Conservation (phyloP, 2,888 invertebrate genomes). For the Euproctis similis region DNA sequence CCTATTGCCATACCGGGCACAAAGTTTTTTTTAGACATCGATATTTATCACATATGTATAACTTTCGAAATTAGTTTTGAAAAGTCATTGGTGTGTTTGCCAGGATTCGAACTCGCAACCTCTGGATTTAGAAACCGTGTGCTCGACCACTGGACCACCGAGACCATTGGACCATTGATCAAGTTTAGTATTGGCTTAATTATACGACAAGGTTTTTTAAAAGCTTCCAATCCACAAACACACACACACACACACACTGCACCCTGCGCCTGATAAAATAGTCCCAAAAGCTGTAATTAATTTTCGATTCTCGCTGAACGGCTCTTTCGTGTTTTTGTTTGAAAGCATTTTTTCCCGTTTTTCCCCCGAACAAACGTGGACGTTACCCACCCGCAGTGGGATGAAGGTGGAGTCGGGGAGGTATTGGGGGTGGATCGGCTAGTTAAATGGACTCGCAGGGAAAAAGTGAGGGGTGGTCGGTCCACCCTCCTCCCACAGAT, state of each 20-base stretch:
- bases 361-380: constrained; percentile 56
- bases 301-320: constrained; percentile 61
- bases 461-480: constrained; percentile 36
- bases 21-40: too few relatives aligned
- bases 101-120: too few relatives aligned
- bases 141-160: too few relatives aligned
- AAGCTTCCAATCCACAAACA: neutral
- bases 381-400: constrained; percentile 30
- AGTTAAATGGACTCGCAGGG: constrained; percentile 49
- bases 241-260: too few relatives aligned
- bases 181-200: too few relatives aligned
- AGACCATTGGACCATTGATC: too few relatives aligned
- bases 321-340: constrained; percentile 52
- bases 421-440: constrained; percentile 16
- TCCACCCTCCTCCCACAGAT: constrained; percentile 20
- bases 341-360: constrained; percentile 44
- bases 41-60: too few relatives aligned
- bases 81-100: too few relatives aligned
- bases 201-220: too few relatives aligned
- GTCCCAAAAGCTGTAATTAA: constrained; percentile 59
- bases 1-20: too few relatives aligned
- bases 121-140: too few relatives aligned
- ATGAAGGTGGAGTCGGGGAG: constrained; percentile 15
- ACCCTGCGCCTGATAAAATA: constrained; percentile 29
- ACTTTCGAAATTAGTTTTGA: too few relatives aligned